Base-by-base conservation (phyloP, 1,140 invertebrate species). In the Drosophila trapezifrons region DNA sequence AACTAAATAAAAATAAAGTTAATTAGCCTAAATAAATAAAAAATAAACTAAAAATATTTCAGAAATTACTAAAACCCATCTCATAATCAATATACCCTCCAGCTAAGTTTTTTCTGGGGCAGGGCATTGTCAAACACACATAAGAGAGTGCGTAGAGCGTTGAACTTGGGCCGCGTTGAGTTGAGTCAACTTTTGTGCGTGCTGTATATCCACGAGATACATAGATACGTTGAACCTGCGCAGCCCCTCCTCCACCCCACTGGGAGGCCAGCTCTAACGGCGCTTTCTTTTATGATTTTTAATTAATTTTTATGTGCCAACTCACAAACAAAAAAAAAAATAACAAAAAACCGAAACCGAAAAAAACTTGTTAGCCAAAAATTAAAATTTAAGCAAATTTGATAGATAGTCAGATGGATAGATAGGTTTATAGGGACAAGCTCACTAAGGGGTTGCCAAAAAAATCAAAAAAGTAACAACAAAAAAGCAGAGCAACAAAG, bases 101-200 rank as follows among this genome's bases (percentile, higher is more conserved):
- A 25, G 8, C 12, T n/a, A 10, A 27, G 35, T 18, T 40, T 40
- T 10, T 51, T 65, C 22, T 13, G 15, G 12, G n/a, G 5, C n/a
- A 67, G 65, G 13, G 65, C 52, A 67, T 67, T 67, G 42, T 51
- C 45, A 67, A 51, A 51, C 45, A 65, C 35, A 65, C 38, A 32
- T 40, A 65, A 70, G 67, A 55, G 62, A 66, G 78, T 83, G 80
- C 76, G 81, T 80, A 54, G 78, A 75, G 69, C 81, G 58, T 78
- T 85, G 81, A 84, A 85, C 81, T 82, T 76, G 78, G 38, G 18
- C 42, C 42, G 12, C 43, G 12, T 7, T 7, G 71, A 87, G 83
- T 85, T 87, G 78, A 82, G 46, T 86, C 83, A 87, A 87, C 83
- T 87, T 81, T 72, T 65, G 58, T 85, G 83, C 71, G 76, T 72